Conservation (phyloP, 2,797 vertebrate genomes). For the Sebastiscus albofasciatus region DNA sequence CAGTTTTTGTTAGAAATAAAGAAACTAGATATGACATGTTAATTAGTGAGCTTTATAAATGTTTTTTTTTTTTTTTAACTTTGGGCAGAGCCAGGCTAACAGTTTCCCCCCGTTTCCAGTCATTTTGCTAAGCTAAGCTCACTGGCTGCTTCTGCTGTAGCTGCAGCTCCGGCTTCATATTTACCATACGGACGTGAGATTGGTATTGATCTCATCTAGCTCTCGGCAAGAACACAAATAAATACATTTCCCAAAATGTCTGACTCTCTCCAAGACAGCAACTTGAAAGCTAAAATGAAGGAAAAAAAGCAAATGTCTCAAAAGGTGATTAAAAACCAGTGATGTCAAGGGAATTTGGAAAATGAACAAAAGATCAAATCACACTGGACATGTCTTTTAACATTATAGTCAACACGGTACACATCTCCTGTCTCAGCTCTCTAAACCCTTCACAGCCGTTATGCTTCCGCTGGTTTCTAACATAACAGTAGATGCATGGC, state of each 20-base stretch:
- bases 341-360: not conserved
- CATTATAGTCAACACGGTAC: not conserved
- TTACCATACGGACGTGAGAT: accelerated
- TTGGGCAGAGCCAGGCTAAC: not conserved
- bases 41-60: not conserved
- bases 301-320: not conserved
- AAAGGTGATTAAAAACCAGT: not conserved
- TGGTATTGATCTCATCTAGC: too few relatives aligned
- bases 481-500: constrained; percentile 54
- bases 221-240: not conserved
- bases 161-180: too few relatives aligned
- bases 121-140: not conserved
- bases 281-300: not conserved
- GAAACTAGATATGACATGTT: not conserved
- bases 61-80: not conserved
- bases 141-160: too few relatives aligned
- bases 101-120: not conserved
- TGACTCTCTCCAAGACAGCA: not conserved
- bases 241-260: not conserved
- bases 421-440: constrained; percentile 29
- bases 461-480: constrained; percentile 19
- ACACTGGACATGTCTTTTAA: not conserved
- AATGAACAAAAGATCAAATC: not conserved
- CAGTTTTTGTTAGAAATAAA: not conserved
- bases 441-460: not conserved